Conservation (phyloP, 2,113 vertebrate species). For the Isurus oxyrinchus region DNA sequence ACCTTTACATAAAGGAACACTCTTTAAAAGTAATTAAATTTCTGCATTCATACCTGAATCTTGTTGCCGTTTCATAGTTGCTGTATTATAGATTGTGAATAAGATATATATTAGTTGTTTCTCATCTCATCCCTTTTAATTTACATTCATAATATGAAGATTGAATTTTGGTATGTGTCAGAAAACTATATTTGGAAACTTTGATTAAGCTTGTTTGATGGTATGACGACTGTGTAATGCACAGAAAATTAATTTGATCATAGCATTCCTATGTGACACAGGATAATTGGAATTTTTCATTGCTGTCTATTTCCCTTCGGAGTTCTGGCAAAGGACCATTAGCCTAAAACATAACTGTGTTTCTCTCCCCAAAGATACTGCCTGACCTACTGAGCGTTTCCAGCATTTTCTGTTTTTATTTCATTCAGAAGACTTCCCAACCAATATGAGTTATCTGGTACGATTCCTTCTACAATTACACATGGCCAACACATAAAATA, state of each 20-base stretch:
- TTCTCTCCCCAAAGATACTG: neutral
- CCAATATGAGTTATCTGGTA: neutral
- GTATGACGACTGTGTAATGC: neutral
- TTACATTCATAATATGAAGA: neutral
- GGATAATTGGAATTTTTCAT: neutral
- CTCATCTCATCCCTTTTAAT: neutral
- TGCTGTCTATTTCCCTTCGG: neutral
- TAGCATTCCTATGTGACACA: neutral
- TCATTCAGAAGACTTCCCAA: neutral
- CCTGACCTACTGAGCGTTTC: neutral
- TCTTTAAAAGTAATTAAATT: neutral
- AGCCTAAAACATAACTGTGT: neutral
- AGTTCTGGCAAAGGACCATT: neutral
- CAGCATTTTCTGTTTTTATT: neutral
- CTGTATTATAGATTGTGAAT: neutral
- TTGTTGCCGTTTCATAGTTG: neutral
- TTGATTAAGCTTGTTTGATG: neutral
- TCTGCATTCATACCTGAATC: neutral
- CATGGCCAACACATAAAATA: neutral
- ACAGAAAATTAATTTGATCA: neutral
- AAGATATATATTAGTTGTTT: neutral
- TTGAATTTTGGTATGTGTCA: neutral
- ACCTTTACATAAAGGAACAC: neutral
- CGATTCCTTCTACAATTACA: neutral
- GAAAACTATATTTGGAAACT: conserved; percentile 7